phyloP scores from a whole-genome alignment of 2,888 invertebrate species.

The Amphipyra berbera region DNA sequence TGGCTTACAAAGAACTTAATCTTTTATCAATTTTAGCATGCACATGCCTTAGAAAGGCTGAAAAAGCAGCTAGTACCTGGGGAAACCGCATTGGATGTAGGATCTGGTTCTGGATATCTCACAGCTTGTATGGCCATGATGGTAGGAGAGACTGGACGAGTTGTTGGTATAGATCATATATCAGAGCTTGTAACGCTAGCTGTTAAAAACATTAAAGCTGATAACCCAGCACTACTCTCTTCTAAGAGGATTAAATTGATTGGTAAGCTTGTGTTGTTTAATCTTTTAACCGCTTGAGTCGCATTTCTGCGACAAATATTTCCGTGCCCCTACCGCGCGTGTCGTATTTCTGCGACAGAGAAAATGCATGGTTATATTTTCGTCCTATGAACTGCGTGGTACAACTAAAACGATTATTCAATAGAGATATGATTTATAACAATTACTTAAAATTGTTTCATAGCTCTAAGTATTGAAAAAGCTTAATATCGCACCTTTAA shows the following conservation, averaged over 20 bases:
- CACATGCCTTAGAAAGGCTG: constrained; percentile 96
- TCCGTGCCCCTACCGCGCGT: too few relatives aligned
- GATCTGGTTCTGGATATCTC: constrained; percentile 98
- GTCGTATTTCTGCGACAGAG: too few relatives aligned
- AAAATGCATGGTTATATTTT: too few relatives aligned
- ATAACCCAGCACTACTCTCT: constrained; percentile 92
- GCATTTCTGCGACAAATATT: too few relatives aligned
- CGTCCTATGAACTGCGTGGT: too few relatives aligned
- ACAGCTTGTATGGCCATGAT: constrained; percentile 97
- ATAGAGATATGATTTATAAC: too few relatives aligned
- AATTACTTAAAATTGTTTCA: too few relatives aligned
- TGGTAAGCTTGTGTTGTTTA: constrained; percentile 84
- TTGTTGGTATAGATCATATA: constrained; percentile 98
- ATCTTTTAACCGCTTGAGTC: too few relatives aligned
- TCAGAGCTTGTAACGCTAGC: constrained; percentile 94
- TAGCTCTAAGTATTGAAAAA: too few relatives aligned
- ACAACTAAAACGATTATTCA: too few relatives aligned
- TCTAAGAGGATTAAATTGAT: constrained; percentile 92
- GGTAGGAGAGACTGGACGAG: constrained; percentile 92
- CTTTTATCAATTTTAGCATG: constrained; percentile 91
- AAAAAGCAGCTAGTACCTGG: constrained; percentile 94
- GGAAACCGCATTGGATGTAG: constrained; percentile 96
- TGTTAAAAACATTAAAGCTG: constrained; percentile 93
- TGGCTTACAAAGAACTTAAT: neutral
- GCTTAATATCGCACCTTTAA: too few relatives aligned